These are phyloP conservation scores for Andricus curvator DNA, from an alignment of 2,888 invertebrate genomes.

Conservation along the genomic window DNA sequence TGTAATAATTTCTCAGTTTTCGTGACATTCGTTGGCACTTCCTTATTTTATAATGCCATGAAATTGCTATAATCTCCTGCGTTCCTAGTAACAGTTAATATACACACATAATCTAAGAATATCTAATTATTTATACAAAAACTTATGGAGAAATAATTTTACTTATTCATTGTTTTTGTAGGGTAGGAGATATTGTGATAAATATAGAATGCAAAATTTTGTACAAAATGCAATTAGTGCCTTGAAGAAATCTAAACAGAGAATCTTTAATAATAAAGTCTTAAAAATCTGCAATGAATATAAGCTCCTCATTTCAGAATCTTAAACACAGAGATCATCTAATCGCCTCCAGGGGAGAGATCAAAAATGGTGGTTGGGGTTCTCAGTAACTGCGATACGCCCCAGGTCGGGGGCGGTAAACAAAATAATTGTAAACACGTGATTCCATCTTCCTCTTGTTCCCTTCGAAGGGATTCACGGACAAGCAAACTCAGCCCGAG, in stretches of 20 bases:
- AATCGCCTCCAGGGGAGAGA: too few species aligned
- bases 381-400: not conserved
- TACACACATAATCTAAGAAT: too few species aligned
- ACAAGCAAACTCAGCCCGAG: slow-evolving; percentile 12
- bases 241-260: too few species aligned
- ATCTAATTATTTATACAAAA: too few species aligned
- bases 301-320: not conserved
- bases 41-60: not conserved
- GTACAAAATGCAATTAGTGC: too few species aligned
- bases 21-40: slow-evolving; percentile 14
- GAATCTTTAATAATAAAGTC: not conserved
- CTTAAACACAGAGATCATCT: not conserved
- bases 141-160: too few species aligned
- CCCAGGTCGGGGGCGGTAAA: not conserved
- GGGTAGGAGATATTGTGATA: too few species aligned
- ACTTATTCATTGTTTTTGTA: too few species aligned
- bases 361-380: not conserved
- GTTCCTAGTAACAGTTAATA: too few species aligned
- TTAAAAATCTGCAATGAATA: not conserved
- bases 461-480: slow-evolving; percentile 14
- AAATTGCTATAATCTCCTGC: not conserved
- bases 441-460: slow-evolving; percentile 24
- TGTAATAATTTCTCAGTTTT: slow-evolving; percentile 35
- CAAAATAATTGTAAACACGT: slow-evolving; percentile 36
- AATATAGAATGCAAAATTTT: too few species aligned